Evolutionary conservation across 2,797 vertebrate genomes (phyloP).

Genomic region (Smutsia temminckii): DNA sequence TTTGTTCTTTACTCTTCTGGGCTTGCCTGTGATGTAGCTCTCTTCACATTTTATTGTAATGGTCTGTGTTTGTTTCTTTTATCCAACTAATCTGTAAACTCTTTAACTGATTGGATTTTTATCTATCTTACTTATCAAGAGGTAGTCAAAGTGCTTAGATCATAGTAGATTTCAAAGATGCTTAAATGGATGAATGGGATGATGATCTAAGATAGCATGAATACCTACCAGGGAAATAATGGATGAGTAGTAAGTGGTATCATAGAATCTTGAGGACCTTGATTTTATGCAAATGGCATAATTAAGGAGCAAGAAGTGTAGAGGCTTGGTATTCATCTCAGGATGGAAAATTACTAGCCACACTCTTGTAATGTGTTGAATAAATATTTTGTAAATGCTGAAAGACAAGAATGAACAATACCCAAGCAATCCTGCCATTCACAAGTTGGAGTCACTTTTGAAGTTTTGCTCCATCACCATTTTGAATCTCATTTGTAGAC

Average conservation of each 20-base stretch:
- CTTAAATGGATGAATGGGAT: background rate
- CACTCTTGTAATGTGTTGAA: background rate
- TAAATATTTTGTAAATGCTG: background rate
- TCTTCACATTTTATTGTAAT: background rate
- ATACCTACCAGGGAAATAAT: background rate
- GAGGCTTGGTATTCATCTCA: background rate
- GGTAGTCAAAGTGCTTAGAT: background rate
- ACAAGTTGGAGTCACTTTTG: background rate
- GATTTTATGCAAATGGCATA: background rate
- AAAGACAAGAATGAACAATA: slow-evolving; percentile 27
- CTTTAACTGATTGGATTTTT: background rate
- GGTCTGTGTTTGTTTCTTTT: background rate
- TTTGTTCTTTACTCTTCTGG: background rate
- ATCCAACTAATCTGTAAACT: background rate
- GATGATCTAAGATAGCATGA: background rate
- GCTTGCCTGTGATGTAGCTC: background rate
- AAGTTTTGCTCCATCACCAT: background rate
- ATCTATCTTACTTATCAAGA: background rate
- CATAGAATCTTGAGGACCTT: background rate
- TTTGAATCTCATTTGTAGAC: background rate
- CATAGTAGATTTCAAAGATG: background rate
- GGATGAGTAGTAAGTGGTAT: background rate
- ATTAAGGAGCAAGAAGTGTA: background rate
- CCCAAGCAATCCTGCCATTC: background rate
- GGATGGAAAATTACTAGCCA: background rate